A percentile compares a stretch with the other conserved stretches of the same genome.
phyloP scores from a whole-genome alignment of 2,888 invertebrate species.

The Copidosoma aretas region DNA sequence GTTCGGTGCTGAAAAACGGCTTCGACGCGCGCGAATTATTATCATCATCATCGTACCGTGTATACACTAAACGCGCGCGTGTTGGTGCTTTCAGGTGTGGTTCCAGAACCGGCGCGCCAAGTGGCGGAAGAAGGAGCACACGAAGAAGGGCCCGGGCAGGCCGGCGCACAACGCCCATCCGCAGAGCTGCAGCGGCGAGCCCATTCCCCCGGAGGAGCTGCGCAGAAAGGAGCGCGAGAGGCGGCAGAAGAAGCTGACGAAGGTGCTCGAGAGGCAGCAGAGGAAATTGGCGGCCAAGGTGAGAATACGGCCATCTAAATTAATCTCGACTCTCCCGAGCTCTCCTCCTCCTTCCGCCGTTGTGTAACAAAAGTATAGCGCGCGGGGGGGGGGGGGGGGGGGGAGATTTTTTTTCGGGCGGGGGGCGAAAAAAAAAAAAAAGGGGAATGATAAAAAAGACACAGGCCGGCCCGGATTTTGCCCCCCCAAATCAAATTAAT shows the following conservation, averaged over 20 bases:
- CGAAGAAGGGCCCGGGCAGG: conserved; percentile 97
- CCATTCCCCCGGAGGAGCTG: conserved; percentile 90
- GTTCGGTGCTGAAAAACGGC: too few species aligned
- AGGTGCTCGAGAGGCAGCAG: conserved; percentile 90
- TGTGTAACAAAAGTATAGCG: too few species aligned
- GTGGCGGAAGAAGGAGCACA: conserved; percentile 99
- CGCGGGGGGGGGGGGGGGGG: too few species aligned
- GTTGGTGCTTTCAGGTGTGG: conserved; percentile 82
- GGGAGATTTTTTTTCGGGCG: too few species aligned
- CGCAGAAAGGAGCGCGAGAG: conserved; percentile 85
- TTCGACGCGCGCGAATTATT: too few species aligned
- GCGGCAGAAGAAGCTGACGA: conserved; percentile 88
- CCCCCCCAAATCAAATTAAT: conserved; percentile 28
- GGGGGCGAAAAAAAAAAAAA: not conserved
- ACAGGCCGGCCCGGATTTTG: too few species aligned
- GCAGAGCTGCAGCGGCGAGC: conserved; percentile 96
- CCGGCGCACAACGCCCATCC: conserved; percentile 99
- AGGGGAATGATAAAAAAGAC: too few species aligned
- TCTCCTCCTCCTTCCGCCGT: not conserved
- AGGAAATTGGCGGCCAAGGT: conserved; percentile 86
- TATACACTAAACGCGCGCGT: not conserved
- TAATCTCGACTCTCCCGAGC: conserved; percentile 24
- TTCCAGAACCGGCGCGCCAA: conserved; percentile 99
- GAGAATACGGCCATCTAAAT: conserved; percentile 38
- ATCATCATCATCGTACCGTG: not conserved